A percentile compares a stretch with the other conserved stretches of the same genome.
Evolutionary conservation across 2,797 vertebrate species (phyloP).

Genomic region (Myiotriccus ornatus): DNA sequence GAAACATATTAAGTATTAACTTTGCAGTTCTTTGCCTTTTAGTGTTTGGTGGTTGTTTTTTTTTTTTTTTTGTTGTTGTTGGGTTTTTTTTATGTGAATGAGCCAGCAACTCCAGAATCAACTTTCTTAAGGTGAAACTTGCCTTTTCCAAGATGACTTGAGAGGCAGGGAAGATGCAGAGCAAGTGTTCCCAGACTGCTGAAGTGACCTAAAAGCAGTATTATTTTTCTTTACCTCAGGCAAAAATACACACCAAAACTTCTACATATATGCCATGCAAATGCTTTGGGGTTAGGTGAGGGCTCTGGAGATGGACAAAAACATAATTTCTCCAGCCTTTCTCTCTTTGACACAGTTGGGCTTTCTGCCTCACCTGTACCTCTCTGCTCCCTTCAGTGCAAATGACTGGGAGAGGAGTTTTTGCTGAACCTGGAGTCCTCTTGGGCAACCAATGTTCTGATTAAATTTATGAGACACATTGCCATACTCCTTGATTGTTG

Average conservation of each 20-base stretch:
- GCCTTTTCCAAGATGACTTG: neutral
- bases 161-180: neutral
- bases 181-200: neutral
- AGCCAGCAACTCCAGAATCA: neutral
- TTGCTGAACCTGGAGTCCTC: neutral
- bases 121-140: neutral
- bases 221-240: neutral
- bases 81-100: neutral
- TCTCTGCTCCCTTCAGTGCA: neutral
- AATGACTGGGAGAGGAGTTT: neutral
- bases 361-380: accelerated
- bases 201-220: neutral
- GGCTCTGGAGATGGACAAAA: neutral
- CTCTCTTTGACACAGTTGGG: neutral
- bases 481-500: neutral
- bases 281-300: neutral
- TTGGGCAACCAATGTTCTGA: neutral
- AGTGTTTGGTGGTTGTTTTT: too few relatives aligned
- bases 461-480: neutral
- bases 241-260: neutral
- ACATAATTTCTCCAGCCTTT: neutral
- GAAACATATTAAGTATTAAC: neutral
- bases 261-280: neutral
- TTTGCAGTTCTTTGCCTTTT: neutral
- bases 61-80: too few relatives aligned